These are phyloP conservation scores for Gastrophysa polygoni DNA, from an alignment of 2,888 invertebrate genomes.

Conservation along the genomic window DNA sequence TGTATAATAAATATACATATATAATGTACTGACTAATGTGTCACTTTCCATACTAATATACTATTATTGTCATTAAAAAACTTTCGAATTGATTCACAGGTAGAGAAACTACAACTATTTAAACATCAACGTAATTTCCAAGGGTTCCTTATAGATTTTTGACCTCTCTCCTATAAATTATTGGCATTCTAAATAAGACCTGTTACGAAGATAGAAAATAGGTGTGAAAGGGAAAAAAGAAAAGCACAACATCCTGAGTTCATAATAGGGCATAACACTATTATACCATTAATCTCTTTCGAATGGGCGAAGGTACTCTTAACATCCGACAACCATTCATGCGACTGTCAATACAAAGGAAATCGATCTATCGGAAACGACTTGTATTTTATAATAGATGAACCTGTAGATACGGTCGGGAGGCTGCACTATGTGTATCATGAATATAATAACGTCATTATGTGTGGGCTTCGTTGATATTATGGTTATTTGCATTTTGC, in stretches of 20 bases:
- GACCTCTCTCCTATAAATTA: too few species aligned
- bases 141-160: too few species aligned
- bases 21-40: too few species aligned
- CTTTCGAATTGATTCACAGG: too few species aligned
- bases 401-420: constrained; percentile 16
- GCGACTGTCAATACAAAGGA: constrained; percentile 48
- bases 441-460: too few species aligned
- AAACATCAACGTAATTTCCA: too few species aligned
- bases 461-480: too few species aligned
- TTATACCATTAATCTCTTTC: constrained; percentile 31
- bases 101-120: too few species aligned
- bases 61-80: too few species aligned
- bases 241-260: constrained; percentile 21
- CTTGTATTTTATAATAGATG: constrained; percentile 17
- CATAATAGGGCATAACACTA: constrained; percentile 23
- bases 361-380: constrained; percentile 49
- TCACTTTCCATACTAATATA: too few species aligned
- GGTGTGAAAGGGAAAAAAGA: constrained; percentile 26
- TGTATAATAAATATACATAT: too few species aligned
- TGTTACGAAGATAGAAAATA: neutral
- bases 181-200: neutral
- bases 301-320: constrained; percentile 24
- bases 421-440: neutral
- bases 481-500: too few species aligned
- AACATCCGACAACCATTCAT: constrained; percentile 29